Evolutionary conservation across 2,888 invertebrate species (phyloP), one percentile per base, ranked within the genome.

Genomic region (Phania funesta): DNA sequence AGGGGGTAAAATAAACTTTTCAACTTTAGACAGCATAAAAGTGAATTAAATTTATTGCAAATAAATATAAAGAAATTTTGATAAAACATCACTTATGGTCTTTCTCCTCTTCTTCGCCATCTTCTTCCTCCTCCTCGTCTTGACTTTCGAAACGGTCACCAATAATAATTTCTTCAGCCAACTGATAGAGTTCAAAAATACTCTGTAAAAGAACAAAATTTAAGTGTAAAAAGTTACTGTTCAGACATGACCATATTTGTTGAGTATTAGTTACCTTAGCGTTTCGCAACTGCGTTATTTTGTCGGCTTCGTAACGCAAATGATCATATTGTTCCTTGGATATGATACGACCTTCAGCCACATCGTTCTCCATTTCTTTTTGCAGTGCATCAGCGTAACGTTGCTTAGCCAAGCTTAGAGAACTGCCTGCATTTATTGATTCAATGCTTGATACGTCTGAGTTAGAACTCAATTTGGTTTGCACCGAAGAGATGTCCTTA

Each of bases 161-260:
- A 62, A 93, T 92, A 26, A 94, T 93, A 83, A 94, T 89, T 85
- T 92, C 91, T 84, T 94, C 93, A 0, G 94, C 94, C 79, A 93
- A 88, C 16, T 88, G 87, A 86, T 94, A 94, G 85, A 94, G 91
- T 85, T 93, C 93, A 32, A 93, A 92, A 74, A 94, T 93, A 48
- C 92, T 93, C 93, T 94, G 87, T 6, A 52, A 67, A 4, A 29
- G 5, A 29, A 29, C 5, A 6, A 29, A 29, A 29, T 29, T 29
- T 29, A 29, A 29, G 7, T n/a, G n/a, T n/a, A n/a, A n/a, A n/a
- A n/a, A n/a, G n/a, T n/a, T n/a, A n/a, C n/a, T n/a, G n/a, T n/a
- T n/a, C n/a, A n/a, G n/a, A n/a, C n/a, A n/a, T n/a, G n/a, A n/a
- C n/a, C n/a, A n/a, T n/a, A n/a, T n/a, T 44, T 16, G 8, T 7